Conservation (phyloP, 2,888 invertebrate genomes). For the Megamerina dolium region DNA sequence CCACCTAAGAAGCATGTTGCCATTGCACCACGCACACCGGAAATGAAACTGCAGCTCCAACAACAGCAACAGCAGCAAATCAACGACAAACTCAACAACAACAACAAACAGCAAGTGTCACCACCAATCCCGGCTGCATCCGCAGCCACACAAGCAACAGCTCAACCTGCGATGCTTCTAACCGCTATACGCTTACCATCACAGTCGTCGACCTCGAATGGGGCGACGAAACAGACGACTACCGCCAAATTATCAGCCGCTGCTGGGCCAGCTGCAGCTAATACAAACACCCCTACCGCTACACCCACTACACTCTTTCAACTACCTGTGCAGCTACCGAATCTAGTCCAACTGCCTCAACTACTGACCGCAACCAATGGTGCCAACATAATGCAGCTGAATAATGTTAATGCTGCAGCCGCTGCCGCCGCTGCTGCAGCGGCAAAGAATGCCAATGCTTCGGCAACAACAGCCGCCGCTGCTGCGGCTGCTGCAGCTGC, state of each 20-base stretch:
- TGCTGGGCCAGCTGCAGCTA: conserved; percentile 20
- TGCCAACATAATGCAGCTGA: conserved; percentile 50
- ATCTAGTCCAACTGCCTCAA: conserved; percentile 60
- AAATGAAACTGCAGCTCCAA: conserved; percentile 40
- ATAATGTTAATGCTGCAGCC: conserved; percentile 39
- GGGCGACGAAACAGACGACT: conserved; percentile 25
- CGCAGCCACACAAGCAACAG: conserved; percentile 11
- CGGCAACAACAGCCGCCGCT: conserved; percentile 26
- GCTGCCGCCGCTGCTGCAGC: conserved; percentile 45
- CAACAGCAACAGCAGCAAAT: conserved; percentile 26
- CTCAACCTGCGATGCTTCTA: conserved; percentile 53
- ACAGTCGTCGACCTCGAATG: conserved; percentile 37
- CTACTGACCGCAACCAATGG: conserved; percentile 54
- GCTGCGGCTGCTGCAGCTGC: conserved; percentile 29
- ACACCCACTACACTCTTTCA: conserved; percentile 50
- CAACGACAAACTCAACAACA: conserved; percentile 1
- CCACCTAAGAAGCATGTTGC: conserved; percentile 49
- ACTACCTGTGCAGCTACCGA: conserved; percentile 58
- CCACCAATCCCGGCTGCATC: conserved; percentile 39
- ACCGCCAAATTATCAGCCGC: conserved; percentile 13
- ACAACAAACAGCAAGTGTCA: conserved; percentile 17
- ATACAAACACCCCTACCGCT: conserved; percentile 14
- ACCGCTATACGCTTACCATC: conserved; percentile 55
- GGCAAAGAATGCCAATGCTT: conserved; percentile 34
- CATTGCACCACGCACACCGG: conserved; percentile 47